A percentile compares a stretch with the other conserved stretches of the same genome.
Conservation (phyloP, 2,888 invertebrate genomes). For the Operophtera brumata region DNA sequence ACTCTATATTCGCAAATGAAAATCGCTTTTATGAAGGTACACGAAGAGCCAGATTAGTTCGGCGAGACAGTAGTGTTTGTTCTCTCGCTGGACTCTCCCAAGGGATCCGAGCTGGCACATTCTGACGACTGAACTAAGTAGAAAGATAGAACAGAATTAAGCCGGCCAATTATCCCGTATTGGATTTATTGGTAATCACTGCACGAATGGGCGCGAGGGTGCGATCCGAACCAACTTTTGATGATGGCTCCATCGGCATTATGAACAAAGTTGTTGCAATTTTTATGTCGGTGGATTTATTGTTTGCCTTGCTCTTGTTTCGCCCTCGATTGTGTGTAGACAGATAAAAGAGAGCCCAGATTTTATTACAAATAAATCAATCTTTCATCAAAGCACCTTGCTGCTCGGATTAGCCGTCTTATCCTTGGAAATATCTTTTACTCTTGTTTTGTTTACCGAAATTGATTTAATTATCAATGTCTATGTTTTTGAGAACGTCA, state of each 20-base stretch:
- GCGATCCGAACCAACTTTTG: conserved; percentile 79
- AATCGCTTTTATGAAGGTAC: conserved; percentile 51
- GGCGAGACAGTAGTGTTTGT: conserved; percentile 61
- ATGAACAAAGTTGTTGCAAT: conserved; percentile 80
- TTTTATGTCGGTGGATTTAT: conserved; percentile 79
- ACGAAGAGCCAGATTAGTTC: conserved; percentile 61
- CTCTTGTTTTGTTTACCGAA: conserved; percentile 28
- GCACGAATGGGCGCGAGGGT: conserved; percentile 81
- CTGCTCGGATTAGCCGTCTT: conserved; percentile 49
- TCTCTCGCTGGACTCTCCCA: conserved; percentile 73
- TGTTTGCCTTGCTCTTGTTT: conserved; percentile 71
- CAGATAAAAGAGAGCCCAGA: conserved; percentile 68
- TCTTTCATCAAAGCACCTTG: conserved; percentile 57
- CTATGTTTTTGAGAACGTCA: neutral
- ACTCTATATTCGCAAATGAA: conserved; percentile 48
- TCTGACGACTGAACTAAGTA: conserved; percentile 81
- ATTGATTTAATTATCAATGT: conserved; percentile 11
- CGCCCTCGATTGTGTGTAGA: conserved; percentile 65
- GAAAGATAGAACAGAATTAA: conserved; percentile 81
- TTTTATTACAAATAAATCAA: conserved; percentile 71
- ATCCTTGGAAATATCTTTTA: conserved; percentile 35
- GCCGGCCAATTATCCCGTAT: conserved; percentile 81
- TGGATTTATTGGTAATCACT: conserved; percentile 82
- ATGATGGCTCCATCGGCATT: conserved; percentile 78
- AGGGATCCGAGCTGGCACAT: conserved; percentile 79